These are phyloP conservation scores for Oreamnos americanus DNA, from an alignment of 2,113 vertebrate species.

Conservation along the genomic window DNA sequence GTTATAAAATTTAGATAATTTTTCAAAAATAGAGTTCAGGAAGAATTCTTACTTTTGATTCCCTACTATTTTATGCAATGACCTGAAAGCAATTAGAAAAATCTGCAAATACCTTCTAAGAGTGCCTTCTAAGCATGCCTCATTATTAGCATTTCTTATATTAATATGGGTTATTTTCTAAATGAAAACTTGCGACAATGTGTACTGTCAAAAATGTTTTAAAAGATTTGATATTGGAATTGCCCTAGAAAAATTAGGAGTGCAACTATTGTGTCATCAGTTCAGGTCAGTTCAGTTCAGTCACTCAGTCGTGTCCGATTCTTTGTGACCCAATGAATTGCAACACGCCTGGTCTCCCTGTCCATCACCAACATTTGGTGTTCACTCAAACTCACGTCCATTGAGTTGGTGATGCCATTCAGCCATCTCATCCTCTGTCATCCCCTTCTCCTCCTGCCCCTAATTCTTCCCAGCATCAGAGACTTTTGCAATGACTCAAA, in stretches of 20 bases:
- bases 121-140: not conserved
- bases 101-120: not conserved
- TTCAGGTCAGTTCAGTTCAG: too few species aligned
- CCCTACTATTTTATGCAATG: not conserved
- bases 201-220: not conserved
- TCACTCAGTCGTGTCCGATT: fast-evolving
- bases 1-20: not conserved
- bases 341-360: too few species aligned
- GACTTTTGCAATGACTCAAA: too few species aligned
- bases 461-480: too few species aligned
- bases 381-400: too few species aligned
- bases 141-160: not conserved
- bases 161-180: not conserved
- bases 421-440: too few species aligned
- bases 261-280: not conserved
- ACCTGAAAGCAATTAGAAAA: not conserved
- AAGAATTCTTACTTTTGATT: not conserved
- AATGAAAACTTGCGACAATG: not conserved
- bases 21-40: not conserved
- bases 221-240: not conserved
- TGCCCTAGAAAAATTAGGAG: not conserved
- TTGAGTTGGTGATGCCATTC: too few species aligned
- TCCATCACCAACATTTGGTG: fast-evolving
- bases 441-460: too few species aligned
- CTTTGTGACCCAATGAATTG: too few species aligned